Conservation (phyloP, 2,113 vertebrate genomes). For the Atractosteus spatula region DNA sequence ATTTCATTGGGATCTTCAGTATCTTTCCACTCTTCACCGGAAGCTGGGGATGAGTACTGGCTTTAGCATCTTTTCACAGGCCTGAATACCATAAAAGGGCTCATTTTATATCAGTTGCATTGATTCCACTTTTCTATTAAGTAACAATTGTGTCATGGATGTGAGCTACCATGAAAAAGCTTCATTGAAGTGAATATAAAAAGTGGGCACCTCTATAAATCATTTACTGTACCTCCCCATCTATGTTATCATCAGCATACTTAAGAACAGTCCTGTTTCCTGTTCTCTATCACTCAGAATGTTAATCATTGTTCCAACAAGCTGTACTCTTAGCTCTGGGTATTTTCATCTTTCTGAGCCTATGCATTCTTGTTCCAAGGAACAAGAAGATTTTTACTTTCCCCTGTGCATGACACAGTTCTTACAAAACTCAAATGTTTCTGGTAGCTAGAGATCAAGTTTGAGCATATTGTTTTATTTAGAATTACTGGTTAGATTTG, state of each 20-base stretch:
- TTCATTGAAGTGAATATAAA: not conserved
- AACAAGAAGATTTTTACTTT: no score
- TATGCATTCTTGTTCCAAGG: constrained; percentile 3
- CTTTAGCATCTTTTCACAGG: constrained; percentile 10
- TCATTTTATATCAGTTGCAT: no score
- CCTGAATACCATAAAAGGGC: not conserved
- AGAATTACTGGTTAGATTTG: no score
- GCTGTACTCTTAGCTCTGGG: not conserved
- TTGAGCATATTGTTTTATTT: no score
- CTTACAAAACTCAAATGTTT: no score
- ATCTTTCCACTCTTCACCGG: not conserved
- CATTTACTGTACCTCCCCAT: constrained; percentile 22
- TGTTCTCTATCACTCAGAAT: constrained; percentile 14
- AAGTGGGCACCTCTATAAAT: no score
- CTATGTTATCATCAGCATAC: constrained; percentile 4
- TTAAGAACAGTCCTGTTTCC: constrained; percentile 14
- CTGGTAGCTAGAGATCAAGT: no score
- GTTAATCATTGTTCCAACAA: constrained; percentile 8
- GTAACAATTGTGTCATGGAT: not conserved
- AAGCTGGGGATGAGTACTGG: not conserved
- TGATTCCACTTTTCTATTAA: no score
- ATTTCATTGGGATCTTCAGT: not conserved
- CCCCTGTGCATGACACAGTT: no score
- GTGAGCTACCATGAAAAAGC: not conserved
- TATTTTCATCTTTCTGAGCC: constrained; percentile 1